Evolutionary conservation across 2,797 vertebrate genomes (phyloP).

Genomic region (Prionace glauca): DNA sequence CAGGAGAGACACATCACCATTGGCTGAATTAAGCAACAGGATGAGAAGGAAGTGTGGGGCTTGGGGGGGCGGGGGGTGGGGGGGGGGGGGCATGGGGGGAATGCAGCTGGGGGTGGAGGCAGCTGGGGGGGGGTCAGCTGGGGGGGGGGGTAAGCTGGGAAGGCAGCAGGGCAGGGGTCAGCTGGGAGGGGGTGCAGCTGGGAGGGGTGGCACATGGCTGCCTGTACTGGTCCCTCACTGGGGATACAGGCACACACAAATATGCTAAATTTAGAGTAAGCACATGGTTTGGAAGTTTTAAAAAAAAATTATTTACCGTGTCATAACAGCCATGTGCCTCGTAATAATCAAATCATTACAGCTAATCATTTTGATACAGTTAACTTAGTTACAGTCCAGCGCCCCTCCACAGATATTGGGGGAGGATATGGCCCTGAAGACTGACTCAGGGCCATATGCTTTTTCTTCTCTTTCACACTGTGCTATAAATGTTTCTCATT

Average conservation of each 20-base stretch:
- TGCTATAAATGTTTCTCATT: too few relatives aligned
- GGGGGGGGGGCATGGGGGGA: neutral
- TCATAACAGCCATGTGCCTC: neutral
- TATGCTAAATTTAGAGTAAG: neutral
- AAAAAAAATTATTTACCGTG: neutral
- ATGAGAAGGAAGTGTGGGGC: neutral
- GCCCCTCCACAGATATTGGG: neutral
- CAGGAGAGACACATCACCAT: neutral
- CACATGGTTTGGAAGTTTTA: neutral
- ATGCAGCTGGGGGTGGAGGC: too few relatives aligned
- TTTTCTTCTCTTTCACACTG: too few relatives aligned
- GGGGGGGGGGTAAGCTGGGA: neutral
- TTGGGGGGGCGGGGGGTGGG: too few relatives aligned
- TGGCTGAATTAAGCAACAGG: neutral
- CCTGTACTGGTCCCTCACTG: neutral
- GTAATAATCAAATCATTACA: neutral
- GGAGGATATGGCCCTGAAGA: neutral
- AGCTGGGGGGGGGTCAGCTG: too few relatives aligned
- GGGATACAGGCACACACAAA: neutral
- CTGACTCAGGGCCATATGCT: too few relatives aligned
- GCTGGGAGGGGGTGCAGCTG: neutral
- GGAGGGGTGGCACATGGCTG: neutral
- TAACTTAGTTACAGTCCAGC: neutral
- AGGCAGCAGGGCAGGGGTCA: too few relatives aligned
- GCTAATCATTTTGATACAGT: neutral